Percentiles rank a stretch among this genome's conserved stretches.
phyloP scores from a whole-genome alignment of 2,888 invertebrate species.

The Philereme vetulata region DNA sequence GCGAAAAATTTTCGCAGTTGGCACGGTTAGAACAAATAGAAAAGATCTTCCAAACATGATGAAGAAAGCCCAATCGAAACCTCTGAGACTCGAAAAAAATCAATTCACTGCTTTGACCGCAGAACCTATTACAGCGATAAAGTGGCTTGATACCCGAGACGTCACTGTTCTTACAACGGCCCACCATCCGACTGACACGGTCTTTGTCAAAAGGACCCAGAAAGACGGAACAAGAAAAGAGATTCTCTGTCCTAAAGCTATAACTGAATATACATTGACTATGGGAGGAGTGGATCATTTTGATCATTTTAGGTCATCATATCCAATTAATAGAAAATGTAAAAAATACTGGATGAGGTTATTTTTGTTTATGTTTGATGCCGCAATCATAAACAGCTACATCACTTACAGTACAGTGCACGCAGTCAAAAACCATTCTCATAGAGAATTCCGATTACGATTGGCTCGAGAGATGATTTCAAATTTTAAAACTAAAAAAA shows the following conservation, averaged over 20 bases:
- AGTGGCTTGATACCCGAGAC: slow-evolving; percentile 44
- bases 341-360: slow-evolving; percentile 34
- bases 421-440: slow-evolving; percentile 19
- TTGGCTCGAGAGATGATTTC: slow-evolving; percentile 30
- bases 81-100: slow-evolving; percentile 42
- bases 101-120: slow-evolving; percentile 44
- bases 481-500: slow-evolving; percentile 6
- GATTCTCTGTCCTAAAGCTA: slow-evolving; percentile 32
- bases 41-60: slow-evolving; percentile 26
- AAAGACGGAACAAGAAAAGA: slow-evolving; percentile 34
- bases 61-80: slow-evolving; percentile 23
- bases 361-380: slow-evolving; percentile 37
- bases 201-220: slow-evolving; percentile 33
- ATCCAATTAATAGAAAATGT: slow-evolving; percentile 24
- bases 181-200: slow-evolving; percentile 37
- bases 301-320: slow-evolving; percentile 29
- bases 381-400: slow-evolving; percentile 39
- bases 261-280: slow-evolving; percentile 33
- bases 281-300: slow-evolving; percentile 38
- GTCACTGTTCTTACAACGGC: slow-evolving; percentile 43
- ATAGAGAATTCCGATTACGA: slow-evolving; percentile 37
- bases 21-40: slow-evolving; percentile 29
- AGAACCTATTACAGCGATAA: slow-evolving; percentile 43
- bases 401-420: slow-evolving; percentile 39
- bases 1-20: slow-evolving; percentile 27